Base-by-base conservation (phyloP, 2,888 invertebrate species). In the Alloscopus bannaensis region DNA sequence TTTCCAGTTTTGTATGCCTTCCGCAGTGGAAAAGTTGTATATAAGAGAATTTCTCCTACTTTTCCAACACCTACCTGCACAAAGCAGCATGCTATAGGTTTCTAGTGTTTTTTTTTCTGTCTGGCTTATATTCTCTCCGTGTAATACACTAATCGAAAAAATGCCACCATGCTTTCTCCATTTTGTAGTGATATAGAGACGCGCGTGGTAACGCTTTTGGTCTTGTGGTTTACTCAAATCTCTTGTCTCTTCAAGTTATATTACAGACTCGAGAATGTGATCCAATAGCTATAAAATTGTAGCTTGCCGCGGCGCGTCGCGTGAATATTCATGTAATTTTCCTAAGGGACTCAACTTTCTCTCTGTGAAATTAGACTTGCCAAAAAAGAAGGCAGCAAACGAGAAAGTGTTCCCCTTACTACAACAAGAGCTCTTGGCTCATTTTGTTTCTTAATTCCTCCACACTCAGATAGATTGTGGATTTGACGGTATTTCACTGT, bases 321-420 rank as follows among this genome's bases (percentile, higher is more conserved):
- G 24, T 60, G 60, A 71, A 71, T 60, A 70, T 71, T 71, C 71
- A 71, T 71, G 60, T 60, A 71, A 71, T 71, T 71, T 70, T 71
- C 71, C 36, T 50, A 16, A 36, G 60, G 40, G 60, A 50, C 60
- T 71, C 28, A 57, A 47, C 31, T 70, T 57, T 70, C 26, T 57
- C 57, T 28, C 26, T 40, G 28, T 2, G 22, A 22, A 2, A 52
- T 20, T 22, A 52, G 13, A 22, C 18, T 20, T 22, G 52, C 20
- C 22, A 8, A 31, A 31, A 60, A 60, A 31, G n/a, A n/a, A n/a
- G n/a, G n/a, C n/a, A n/a, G n/a, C n/a, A n/a, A n/a, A n/a, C 45
- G 13, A 36, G 36, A 6, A 8, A 3, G 45, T 45, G 3, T 45
- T 16, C 20, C 52, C 22, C 52, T 52, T 22, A 20, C 24, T 52